Base-by-base conservation (phyloP, 2,113 vertebrate species). In the Salvelinus sp. region DNA sequence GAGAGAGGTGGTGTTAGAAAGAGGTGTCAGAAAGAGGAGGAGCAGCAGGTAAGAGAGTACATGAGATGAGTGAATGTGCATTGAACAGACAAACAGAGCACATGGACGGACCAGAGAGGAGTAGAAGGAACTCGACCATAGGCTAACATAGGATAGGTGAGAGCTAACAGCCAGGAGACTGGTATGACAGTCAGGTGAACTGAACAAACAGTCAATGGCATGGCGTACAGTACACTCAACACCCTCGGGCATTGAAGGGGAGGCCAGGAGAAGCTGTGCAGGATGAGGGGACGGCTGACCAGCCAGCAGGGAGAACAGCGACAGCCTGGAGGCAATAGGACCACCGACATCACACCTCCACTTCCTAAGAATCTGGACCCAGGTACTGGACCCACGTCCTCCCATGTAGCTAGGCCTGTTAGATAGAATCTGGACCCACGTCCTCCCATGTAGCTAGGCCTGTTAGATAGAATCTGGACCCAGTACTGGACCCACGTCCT, bases 151-250 rank as follows among this genome's bases (percentile, higher is more conserved):
- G 38, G 38, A 7, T 9, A 9, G 38, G 38, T 38, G 6, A 38
- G 38, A 6, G 7, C 38, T 44, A 44, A 10, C 38, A 10, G 7
- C 38, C 38, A 44, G 38, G 10, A 2, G 9, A 44, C 38, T 12
- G 38, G 2, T 44, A 85, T 85, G 86, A 81, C 86, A 76, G 90
- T 91, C 83, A 85, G 81, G 70, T 83, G 85, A 93, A 90, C 90
- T 89, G 84, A 44, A 44, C 7, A 44, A 44, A 95, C 92, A 95
- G 94, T 93, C 92, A 89, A 88, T 69, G 86, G 91, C 90, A 90
- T 88, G 38, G 38, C 9, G 9, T 10, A 89, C 85, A 83, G 69
- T 44, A 88, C 69, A 86, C 89, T 80, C 82, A n/a, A 75, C 85
- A 65, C 80, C 70, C 69, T 62, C 68, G 64, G 64, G 85, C 72